Evolutionary conservation across 2,888 invertebrate species (phyloP), one percentile per base, ranked within the genome.

Genomic region (Clanis bilineata): DNA sequence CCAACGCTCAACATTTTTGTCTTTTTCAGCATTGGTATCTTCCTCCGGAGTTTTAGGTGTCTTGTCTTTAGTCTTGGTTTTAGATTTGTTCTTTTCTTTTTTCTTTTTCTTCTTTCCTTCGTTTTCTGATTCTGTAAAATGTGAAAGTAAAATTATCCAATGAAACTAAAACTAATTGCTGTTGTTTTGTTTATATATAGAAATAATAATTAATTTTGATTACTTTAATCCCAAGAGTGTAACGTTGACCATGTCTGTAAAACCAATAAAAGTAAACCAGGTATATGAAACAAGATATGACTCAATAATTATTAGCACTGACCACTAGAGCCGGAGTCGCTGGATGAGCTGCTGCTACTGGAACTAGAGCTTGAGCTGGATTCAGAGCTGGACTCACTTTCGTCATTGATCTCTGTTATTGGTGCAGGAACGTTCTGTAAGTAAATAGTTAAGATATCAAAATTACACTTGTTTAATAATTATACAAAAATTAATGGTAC

Each of bases 301-400:
- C 22, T 39, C 3, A 55, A 43, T 39, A 58, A 38, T 36, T 41
- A 44, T 23, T 56, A 47, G 57, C 12, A 67, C 72, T 79, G 54
- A 86, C 86, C 83, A 76, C 86, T 86, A 12, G 90, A 88, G 61
- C 84, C 85, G 43, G 83, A 85, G 61, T 85, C 86, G 61, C 86
- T 86, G 5, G 87, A 85, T 10, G 84, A 85, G 56, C 81, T 81
- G 62, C 80, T 79, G 61, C 67, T 67, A 47, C 81, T 80, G 32
- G 51, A 51, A 18, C 83, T 86, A 2, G 81, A 82, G 61, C 84
- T 83, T 0, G 86, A 86, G 64, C 85, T 86, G 23, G 88, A 88
- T 2, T 82, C 83, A 0, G 88, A 86, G 67, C 84, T 85, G 9
- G 86, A 85, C 0, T 79, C 86, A 62, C 85, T 86, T 56, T 79